Evolutionary conservation across 2,797 vertebrate species (phyloP).

Genomic region (Mormyrus hasselquistii): DNA sequence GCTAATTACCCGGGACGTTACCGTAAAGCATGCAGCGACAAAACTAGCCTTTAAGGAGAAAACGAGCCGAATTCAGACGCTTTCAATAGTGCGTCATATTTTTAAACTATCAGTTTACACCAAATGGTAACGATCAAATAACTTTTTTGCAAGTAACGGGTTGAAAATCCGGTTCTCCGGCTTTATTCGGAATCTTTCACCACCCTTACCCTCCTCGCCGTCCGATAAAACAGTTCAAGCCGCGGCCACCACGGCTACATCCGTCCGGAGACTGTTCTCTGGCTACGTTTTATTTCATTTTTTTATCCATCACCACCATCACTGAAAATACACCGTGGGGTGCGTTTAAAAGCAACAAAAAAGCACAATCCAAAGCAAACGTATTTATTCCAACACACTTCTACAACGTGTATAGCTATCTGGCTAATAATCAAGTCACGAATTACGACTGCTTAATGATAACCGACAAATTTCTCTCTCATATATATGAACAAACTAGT

Average conservation of each 20-base stretch:
- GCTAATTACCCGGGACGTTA: background rate
- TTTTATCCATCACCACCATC: background rate
- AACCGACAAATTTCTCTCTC: background rate
- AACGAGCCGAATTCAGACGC: background rate
- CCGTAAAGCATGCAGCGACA: background rate
- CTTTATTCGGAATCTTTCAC: slow-evolving; percentile 29
- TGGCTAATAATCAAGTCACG: background rate
- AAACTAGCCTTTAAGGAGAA: background rate
- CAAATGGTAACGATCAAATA: background rate
- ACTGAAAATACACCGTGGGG: background rate
- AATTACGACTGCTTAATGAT: background rate
- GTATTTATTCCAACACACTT: background rate
- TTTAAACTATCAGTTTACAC: background rate
- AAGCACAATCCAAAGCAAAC: background rate
- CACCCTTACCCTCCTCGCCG: slow-evolving; percentile 50
- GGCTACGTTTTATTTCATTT: background rate
- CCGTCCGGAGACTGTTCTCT: background rate
- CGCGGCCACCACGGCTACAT: slow-evolving; percentile 26
- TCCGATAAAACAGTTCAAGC: slow-evolving; percentile 27
- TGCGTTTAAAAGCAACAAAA: background rate
- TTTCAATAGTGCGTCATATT: slow-evolving; percentile 4
- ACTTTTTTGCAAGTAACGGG: slow-evolving; percentile 20
- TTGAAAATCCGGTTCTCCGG: slow-evolving; percentile 12
- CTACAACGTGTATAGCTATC: background rate
- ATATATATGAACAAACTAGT: background rate